phyloP scores from a whole-genome alignment of 2,113 vertebrate genomes.

The Perca schrenkii region DNA sequence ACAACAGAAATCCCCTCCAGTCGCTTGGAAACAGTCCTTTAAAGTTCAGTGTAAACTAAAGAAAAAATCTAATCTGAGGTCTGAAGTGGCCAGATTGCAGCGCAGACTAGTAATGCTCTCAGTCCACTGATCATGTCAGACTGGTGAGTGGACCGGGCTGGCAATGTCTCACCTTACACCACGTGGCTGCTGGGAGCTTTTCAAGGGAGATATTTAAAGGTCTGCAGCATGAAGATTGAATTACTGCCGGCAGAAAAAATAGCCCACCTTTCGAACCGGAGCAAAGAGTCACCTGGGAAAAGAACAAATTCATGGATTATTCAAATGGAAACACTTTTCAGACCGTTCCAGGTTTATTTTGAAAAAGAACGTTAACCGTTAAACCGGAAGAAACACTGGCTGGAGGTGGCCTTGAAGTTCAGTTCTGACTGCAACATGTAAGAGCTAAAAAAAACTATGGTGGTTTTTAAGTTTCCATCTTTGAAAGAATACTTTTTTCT shows the following conservation, averaged over 20 bases:
- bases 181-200: slow-evolving; percentile 76
- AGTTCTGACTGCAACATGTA: background rate
- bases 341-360: background rate
- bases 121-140: slow-evolving; percentile 63
- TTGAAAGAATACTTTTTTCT: background rate
- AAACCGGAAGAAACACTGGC: too few species aligned
- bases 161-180: slow-evolving; percentile 84
- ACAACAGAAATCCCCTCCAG: slow-evolving; percentile 42
- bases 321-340: background rate
- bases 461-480: background rate
- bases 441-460: background rate
- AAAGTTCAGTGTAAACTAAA: slow-evolving; percentile 15
- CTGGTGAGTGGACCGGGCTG: slow-evolving; percentile 55
- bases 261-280: slow-evolving; percentile 29
- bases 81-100: slow-evolving; percentile 33
- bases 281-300: slow-evolving; percentile 67
- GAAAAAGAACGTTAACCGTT: too few species aligned
- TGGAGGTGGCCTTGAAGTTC: too few species aligned
- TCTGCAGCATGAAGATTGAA: slow-evolving; percentile 72
- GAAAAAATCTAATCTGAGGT: slow-evolving; percentile 29
- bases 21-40: slow-evolving; percentile 29
- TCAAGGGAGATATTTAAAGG: slow-evolving; percentile 85
- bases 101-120: slow-evolving; percentile 45
- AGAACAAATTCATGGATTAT: slow-evolving; percentile 36
- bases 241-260: slow-evolving; percentile 74